Conservation (phyloP, 64 coral and sea anemone genomes). For the Stichodactyla helianthus region DNA sequence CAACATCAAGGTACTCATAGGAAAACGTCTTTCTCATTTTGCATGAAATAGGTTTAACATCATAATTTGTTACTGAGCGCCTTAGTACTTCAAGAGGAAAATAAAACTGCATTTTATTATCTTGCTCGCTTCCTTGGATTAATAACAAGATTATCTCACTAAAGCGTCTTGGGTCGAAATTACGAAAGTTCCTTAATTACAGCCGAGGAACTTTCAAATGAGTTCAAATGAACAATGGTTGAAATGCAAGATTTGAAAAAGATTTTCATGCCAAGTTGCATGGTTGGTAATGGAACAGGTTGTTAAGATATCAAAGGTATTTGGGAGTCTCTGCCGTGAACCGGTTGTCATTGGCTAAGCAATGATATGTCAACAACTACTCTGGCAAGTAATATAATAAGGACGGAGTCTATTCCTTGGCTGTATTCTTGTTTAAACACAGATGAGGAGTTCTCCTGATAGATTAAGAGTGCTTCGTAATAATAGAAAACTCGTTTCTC, state of each 20-base stretch:
- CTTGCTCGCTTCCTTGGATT: neutral
- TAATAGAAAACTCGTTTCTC: neutral
- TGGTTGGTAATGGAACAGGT: neutral
- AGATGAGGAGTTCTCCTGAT: neutral
- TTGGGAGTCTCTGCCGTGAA: neutral
- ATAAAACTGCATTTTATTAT: neutral
- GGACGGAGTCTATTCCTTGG: neutral
- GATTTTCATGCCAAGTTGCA: neutral
- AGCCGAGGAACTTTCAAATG: neutral
- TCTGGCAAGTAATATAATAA: neutral
- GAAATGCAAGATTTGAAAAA: neutral
- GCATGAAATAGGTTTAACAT: neutral
- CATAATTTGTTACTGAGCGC: neutral
- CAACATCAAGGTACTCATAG: neutral
- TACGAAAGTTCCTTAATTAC: neutral
- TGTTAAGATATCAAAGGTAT: slow-evolving; percentile 4
- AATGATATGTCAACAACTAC: slow-evolving; percentile 5
- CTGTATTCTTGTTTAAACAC: slow-evolving; percentile 7
- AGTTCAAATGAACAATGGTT: neutral
- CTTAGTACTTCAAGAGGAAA: neutral
- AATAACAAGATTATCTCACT: neutral
- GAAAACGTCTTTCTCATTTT: neutral
- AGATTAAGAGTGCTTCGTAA: neutral
- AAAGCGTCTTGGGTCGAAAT: neutral
- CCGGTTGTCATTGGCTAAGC: neutral